Evolutionary conservation across 2,888 invertebrate species (phyloP).

Genomic region (Ormyrus nitidulus): DNA sequence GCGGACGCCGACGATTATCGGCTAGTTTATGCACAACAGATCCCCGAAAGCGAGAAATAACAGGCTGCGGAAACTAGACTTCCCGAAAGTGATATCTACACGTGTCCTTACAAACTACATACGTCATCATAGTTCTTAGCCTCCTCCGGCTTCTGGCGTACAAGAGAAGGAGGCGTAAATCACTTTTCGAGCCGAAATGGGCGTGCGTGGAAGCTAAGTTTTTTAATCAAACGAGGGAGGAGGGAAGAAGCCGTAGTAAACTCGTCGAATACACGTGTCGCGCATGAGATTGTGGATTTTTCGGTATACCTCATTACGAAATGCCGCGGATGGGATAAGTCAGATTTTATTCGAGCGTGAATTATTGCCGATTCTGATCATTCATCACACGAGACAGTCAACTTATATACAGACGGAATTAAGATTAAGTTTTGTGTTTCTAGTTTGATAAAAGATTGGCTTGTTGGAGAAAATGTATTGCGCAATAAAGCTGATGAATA

Average conservation of each 20-base stretch:
- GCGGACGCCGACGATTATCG: background rate
- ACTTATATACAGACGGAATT: no score
- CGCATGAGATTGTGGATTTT: no score
- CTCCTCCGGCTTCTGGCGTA: background rate
- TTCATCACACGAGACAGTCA: no score
- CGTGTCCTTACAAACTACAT: conserved; percentile 43
- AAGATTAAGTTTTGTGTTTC: no score
- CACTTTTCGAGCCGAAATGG: background rate
- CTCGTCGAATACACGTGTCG: no score
- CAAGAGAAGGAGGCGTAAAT: conserved; percentile 11
- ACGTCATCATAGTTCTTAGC: conserved; percentile 29
- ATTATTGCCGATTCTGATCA: no score
- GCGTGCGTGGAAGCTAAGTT: background rate
- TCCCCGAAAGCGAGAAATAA: background rate
- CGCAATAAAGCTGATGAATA: no score
- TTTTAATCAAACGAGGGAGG: background rate
- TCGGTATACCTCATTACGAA: no score
- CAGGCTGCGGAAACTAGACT: conserved; percentile 6
- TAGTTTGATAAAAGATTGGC: no score
- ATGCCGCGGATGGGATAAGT: no score
- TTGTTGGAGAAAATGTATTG: no score
- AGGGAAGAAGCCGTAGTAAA: background rate
- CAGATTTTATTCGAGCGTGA: no score
- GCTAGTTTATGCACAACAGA: conserved; percentile 1
- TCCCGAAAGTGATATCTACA: conserved; percentile 5